Evolutionary conservation across 2,113 vertebrate species (phyloP).

Genomic region (Beaufortia kweichowensis): DNA sequence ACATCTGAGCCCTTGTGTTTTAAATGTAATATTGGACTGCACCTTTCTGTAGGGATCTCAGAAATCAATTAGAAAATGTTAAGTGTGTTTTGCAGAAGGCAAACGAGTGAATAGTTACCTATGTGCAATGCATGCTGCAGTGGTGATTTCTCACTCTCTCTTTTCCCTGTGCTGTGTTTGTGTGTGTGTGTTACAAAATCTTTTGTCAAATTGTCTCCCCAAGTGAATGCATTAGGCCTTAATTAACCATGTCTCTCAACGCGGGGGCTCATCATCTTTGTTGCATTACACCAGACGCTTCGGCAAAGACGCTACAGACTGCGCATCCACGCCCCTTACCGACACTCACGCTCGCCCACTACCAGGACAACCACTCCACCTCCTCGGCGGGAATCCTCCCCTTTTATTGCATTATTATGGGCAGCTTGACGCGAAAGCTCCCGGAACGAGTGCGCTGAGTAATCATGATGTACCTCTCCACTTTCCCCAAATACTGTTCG

Average conservation of each 20-base stretch:
- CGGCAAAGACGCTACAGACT: slow-evolving; percentile 22
- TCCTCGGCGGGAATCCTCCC: slow-evolving; percentile 53
- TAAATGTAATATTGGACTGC: neutral
- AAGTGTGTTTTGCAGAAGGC: neutral
- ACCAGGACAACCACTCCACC: slow-evolving; percentile 32
- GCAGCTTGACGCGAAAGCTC: slow-evolving; percentile 49
- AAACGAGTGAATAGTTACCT: slow-evolving; percentile 3
- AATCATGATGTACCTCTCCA: slow-evolving; percentile 40
- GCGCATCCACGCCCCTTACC: slow-evolving; percentile 39
- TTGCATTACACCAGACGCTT: slow-evolving; percentile 32
- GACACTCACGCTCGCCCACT: slow-evolving; percentile 31
- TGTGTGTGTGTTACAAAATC: slow-evolving; percentile 17
- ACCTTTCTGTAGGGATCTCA: neutral
- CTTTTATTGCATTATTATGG: slow-evolving; percentile 51
- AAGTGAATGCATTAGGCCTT: slow-evolving; percentile 35
- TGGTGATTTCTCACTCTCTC: slow-evolving; percentile 14
- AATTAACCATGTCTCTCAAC: slow-evolving; percentile 43
- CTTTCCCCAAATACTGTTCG: neutral
- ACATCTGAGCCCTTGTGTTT: neutral
- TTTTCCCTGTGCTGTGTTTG: slow-evolving; percentile 12
- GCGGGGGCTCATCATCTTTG: slow-evolving; percentile 39
- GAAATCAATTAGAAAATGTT: neutral
- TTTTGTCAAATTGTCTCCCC: slow-evolving; percentile 41
- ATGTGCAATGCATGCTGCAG: slow-evolving; percentile 24
- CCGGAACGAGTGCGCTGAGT: slow-evolving; percentile 55